Evolutionary conservation across 2,797 vertebrate species (phyloP).

Genomic region (Gallirallus australis): DNA sequence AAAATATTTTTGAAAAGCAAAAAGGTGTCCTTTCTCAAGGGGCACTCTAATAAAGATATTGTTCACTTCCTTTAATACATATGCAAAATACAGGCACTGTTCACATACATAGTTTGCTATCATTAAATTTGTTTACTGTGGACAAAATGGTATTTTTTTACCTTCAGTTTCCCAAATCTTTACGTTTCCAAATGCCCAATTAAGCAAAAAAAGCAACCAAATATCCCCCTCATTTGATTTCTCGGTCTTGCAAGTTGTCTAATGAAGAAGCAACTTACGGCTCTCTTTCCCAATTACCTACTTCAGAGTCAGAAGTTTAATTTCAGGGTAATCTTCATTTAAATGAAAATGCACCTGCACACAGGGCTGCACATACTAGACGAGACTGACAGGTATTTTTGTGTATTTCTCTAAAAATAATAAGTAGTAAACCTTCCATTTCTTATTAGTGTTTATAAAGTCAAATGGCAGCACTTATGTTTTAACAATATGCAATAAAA

Average conservation of each 20-base stretch:
- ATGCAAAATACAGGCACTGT: not conserved
- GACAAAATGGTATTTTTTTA: not conserved
- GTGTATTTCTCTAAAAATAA: not conserved
- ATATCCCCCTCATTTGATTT: not conserved
- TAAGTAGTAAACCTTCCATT: not conserved
- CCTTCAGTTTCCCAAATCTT: not conserved
- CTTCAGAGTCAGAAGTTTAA: not conserved
- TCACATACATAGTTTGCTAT: not conserved
- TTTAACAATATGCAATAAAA: conserved; percentile 49
- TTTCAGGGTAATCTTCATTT: conserved; percentile 15
- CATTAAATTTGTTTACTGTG: not conserved
- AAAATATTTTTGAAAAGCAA: conserved; percentile 44
- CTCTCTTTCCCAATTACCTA: not conserved
- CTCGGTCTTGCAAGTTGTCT: not conserved
- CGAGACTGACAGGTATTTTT: not conserved
- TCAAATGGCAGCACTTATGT: conserved; percentile 20
- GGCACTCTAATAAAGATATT: not conserved
- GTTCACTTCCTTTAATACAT: not conserved
- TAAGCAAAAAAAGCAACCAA: not conserved
- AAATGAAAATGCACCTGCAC: not conserved
- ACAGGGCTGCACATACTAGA: not conserved
- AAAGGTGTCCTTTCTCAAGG: not conserved
- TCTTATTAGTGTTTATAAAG: conserved; percentile 40
- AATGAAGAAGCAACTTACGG: not conserved
- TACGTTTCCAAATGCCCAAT: not conserved